Conservation (phyloP, 2,797 vertebrate genomes). For the Scolopax bukidnonensis region DNA sequence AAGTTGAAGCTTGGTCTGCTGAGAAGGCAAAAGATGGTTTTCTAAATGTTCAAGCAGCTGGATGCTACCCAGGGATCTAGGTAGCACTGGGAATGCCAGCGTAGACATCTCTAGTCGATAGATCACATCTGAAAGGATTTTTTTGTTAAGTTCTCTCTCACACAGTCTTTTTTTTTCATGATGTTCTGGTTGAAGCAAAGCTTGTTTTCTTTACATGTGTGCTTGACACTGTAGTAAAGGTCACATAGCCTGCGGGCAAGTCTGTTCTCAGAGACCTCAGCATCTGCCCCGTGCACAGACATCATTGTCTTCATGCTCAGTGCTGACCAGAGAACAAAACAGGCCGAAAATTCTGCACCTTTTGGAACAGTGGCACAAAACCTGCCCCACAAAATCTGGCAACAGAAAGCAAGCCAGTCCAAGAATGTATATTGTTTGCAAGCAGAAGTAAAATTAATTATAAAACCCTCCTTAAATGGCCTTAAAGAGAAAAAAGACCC, state of each 20-base stretch:
- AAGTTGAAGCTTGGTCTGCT: background rate
- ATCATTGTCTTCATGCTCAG: accelerated
- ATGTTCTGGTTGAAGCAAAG: background rate
- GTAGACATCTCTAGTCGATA: background rate
- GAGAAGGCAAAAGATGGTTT: background rate
- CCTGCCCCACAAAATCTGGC: background rate
- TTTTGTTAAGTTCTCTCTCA: background rate
- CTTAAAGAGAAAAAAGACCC: too few relatives aligned
- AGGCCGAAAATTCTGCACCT: background rate
- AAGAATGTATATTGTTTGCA: background rate
- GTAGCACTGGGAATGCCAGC: background rate
- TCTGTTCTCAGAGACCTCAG: background rate
- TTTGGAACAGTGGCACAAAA: background rate
- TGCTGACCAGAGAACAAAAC: background rate
- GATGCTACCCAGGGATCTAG: background rate
- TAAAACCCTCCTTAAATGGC: too few relatives aligned
- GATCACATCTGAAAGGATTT: background rate
- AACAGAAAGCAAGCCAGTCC: background rate
- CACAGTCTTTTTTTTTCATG: background rate
- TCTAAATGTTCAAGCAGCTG: background rate
- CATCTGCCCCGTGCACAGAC: background rate
- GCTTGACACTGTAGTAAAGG: background rate
- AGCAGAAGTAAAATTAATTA: background rate
- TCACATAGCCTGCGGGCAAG: background rate
- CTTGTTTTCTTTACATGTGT: background rate